Evolutionary conservation across 2,888 invertebrate genomes (phyloP), one percentile per base, ranked within the genome.

Genomic region (Andrena hattorfiana): DNA sequence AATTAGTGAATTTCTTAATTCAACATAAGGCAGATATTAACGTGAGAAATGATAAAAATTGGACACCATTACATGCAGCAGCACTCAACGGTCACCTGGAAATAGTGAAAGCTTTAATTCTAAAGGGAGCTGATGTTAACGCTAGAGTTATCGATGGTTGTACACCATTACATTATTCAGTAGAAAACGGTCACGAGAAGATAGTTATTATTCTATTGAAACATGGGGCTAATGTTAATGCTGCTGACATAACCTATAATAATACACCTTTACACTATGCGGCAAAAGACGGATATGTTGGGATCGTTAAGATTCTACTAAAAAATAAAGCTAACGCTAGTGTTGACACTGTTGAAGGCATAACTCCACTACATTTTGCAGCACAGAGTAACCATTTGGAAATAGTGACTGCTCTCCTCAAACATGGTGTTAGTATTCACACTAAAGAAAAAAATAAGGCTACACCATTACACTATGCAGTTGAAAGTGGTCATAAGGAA

Each of bases 201-300:
- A 16, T 64, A 26, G 63, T 16, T 42, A 42, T 7, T 23, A 13
- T 64, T 64, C 26, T 64, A 5, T 48, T 64, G 7, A 23, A 23
- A 23, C 16, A 64, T 23, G 63, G 63, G 42, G 63, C 63, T 26
- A 26, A 64, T 13, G 42, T 23, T 16, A 64, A 64, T 42, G 23
- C 23, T 42, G 35, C 2, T 7, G 63, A 48, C 1, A 42, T 48
- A 23, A 42, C 42, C 16, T 64, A 48, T 42, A 42, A 42, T 20
- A 42, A 42, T 5, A 64, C 63, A 26, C 63, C 63, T 42, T 42
- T 64, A 23, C 63, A 64, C 23, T 42, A 48, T 42, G 63, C 63
- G 0, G 63, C 63, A 42, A 42, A 42, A 42, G 23, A 64, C 26
- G 63, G 63, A 13, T 7, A 64, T 6, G 23, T n/a, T 4, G 42